Conservation (phyloP, 2,113 vertebrate genomes). For the Hymenochirus boettgeri region DNA sequence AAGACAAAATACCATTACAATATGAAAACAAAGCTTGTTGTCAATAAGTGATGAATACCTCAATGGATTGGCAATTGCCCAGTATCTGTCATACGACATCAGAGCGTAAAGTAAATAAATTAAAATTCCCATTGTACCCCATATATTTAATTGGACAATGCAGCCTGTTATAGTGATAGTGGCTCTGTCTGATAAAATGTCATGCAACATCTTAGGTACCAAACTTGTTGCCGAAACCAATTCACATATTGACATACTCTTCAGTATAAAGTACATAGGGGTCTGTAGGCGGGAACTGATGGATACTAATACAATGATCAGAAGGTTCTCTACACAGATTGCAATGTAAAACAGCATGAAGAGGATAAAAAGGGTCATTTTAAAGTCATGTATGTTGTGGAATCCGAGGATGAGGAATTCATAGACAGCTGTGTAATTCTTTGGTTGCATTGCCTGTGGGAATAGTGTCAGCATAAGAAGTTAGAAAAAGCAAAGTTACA, state of each 20-base stretch:
- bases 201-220: conserved; percentile 15
- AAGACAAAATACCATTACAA: conserved; percentile 1
- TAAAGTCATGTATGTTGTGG: neutral
- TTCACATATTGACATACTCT: neutral
- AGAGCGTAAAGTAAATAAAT: conserved; percentile 1
- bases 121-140: neutral
- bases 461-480: neutral
- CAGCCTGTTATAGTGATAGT: neutral
- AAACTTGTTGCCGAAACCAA: neutral
- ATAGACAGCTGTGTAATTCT: neutral
- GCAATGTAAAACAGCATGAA: conserved; percentile 3
- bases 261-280: conserved; percentile 10
- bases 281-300: neutral
- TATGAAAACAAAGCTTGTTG: neutral
- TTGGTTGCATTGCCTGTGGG: neutral
- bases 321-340: neutral
- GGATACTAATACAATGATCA: conserved; percentile 7
- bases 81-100: conserved; percentile 22
- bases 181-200: neutral
- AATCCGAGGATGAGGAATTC: conserved; percentile 22
- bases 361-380: neutral
- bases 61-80: conserved; percentile 7
- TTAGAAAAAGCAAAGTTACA: too few relatives aligned
- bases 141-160: neutral
- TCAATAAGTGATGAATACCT: neutral